Percentiles rank a stretch among this genome's conserved stretches.
phyloP scores from a whole-genome alignment of 1,140 invertebrate species.

The Achroia grisella region DNA sequence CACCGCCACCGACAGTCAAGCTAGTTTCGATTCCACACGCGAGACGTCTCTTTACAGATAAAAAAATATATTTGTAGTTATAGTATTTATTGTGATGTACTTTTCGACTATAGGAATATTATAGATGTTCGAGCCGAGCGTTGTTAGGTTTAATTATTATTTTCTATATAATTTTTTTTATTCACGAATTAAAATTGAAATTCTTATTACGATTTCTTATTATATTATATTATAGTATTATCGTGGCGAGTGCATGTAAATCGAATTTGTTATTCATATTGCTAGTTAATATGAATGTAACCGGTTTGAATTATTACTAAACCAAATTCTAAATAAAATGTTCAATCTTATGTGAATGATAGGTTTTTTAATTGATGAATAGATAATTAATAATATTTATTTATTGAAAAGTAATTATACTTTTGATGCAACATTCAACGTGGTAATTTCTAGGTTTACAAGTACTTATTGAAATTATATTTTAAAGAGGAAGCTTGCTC shows the following conservation, averaged over 20 bases:
- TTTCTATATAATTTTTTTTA: conserved; percentile 21
- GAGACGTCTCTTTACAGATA: conserved; percentile 1
- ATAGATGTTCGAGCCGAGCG: conserved; percentile 31
- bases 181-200: conserved; percentile 16
- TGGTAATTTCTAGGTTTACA: conserved; percentile 29
- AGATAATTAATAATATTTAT: conserved; percentile 35
- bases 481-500: conserved; percentile 7
- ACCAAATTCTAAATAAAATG: conserved; percentile 52
- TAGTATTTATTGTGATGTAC: conserved; percentile 61
- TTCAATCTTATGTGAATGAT: conserved; percentile 50
- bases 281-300: conserved; percentile 34
- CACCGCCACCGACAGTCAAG: neutral
- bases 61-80: conserved; percentile 32
- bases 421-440: conserved; percentile 28
- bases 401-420: conserved; percentile 40
- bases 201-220: conserved; percentile 2
- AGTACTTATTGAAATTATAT: conserved; percentile 41
- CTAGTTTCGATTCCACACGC: conserved; percentile 2
- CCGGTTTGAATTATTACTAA: conserved; percentile 27
- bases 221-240: too few species aligned
- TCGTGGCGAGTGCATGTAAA: conserved; percentile 5
- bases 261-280: conserved; percentile 36
- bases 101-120: conserved; percentile 37
- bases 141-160: conserved; percentile 30
- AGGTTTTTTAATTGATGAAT: conserved; percentile 33